phyloP scores from a whole-genome alignment of 92 coral and sea anemone species.

The Epizoanthus scotinus region DNA sequence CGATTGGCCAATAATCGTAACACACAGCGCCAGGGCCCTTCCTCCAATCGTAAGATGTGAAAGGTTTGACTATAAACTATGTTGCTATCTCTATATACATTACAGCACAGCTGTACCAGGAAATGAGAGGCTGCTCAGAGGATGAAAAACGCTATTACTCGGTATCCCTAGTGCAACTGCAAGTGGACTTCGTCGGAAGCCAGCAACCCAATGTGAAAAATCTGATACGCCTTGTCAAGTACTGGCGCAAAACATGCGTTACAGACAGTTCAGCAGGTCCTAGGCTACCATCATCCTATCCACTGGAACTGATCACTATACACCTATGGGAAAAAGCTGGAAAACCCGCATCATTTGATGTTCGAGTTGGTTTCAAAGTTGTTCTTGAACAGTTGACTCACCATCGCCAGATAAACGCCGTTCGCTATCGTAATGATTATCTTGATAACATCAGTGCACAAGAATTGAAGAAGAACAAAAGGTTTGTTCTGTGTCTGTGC shows the following conservation, averaged over 20 bases:
- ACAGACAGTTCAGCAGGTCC: neutral
- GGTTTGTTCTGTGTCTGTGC: no score
- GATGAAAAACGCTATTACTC: slow-evolving; percentile 18
- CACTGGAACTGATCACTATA: slow-evolving; percentile 47
- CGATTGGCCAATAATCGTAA: no score
- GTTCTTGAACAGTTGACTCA: neutral
- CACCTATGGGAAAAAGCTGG: slow-evolving; percentile 42
- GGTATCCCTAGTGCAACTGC: slow-evolving; percentile 39
- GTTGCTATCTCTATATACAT: no score
- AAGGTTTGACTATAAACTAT: no score
- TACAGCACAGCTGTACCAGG: slow-evolving; percentile 13
- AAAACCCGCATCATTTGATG: slow-evolving; percentile 29
- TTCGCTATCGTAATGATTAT: no score
- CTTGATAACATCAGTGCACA: no score
- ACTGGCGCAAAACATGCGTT: slow-evolving; percentile 31
- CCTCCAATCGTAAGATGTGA: no score
- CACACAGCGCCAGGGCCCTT: no score
- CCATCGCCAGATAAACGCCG: no score
- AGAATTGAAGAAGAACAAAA: no score
- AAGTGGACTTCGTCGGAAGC: slow-evolving; percentile 47
- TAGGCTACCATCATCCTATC: slow-evolving; percentile 45
- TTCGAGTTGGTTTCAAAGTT: slow-evolving; percentile 27
- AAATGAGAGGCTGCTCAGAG: neutral
- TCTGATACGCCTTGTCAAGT: slow-evolving; percentile 49
- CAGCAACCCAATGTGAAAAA: slow-evolving; percentile 53